A percentile compares a stretch with the other conserved stretches of the same genome.
Evolutionary conservation across 2,797 vertebrate species (phyloP).

Genomic region (Artibeus lituratus): DNA sequence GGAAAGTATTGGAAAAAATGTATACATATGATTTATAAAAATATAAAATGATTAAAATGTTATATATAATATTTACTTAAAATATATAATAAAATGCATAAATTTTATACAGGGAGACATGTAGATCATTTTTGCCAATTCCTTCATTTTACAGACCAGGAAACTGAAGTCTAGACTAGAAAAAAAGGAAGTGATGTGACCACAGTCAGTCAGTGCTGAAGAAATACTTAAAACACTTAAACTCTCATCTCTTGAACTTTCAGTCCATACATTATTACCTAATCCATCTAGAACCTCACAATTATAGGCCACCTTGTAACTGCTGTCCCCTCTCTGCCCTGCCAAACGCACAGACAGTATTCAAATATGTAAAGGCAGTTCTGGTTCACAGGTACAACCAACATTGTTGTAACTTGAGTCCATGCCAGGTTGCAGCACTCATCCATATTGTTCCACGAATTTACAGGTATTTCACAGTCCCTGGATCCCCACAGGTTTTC

Average conservation of each 20-base stretch:
- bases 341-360: background rate
- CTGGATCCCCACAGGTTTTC: background rate
- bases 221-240: background rate
- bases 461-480: background rate
- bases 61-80: background rate
- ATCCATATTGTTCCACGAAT: background rate
- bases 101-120: background rate
- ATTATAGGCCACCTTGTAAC: background rate
- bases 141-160: background rate
- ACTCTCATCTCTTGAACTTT: background rate
- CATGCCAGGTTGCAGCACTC: accelerated
- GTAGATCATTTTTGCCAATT: background rate
- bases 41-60: background rate
- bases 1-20: background rate
- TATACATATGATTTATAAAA: background rate
- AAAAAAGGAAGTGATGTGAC: background rate
- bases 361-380: background rate
- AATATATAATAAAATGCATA: background rate
- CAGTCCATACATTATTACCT: background rate
- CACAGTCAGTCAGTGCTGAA: background rate
- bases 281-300: background rate
- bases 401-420: background rate
- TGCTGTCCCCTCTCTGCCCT: background rate
- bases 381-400: background rate
- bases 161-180: background rate